Conservation (phyloP, 2,888 invertebrate genomes). For the Caenorhabditis wallacei region DNA sequence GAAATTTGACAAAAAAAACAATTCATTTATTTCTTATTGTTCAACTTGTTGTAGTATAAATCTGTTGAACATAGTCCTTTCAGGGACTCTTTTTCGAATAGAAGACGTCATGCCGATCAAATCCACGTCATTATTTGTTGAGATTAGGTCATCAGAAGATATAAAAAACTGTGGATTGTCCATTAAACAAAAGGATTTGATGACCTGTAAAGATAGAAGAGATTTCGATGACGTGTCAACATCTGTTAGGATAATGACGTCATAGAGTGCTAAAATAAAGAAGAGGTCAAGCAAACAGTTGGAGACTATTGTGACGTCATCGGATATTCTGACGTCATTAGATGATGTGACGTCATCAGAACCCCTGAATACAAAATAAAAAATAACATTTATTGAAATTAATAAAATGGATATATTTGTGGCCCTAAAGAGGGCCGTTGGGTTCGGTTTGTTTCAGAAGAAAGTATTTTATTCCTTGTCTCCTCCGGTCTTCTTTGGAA, state of each 20-base stretch:
- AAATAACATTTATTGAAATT: not conserved
- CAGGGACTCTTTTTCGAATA: too few relatives aligned
- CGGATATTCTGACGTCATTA: too few relatives aligned
- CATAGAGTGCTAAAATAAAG: not conserved
- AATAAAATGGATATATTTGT: constrained; percentile 51
- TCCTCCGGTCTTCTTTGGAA: constrained; percentile 82
- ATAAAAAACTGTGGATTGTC: too few relatives aligned
- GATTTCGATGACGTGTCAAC: too few relatives aligned
- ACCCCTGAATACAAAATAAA: not conserved
- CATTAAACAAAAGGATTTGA: not conserved
- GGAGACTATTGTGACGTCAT: constrained; percentile 13
- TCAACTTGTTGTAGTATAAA: too few relatives aligned
- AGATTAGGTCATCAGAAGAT: too few relatives aligned
- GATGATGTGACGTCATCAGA: constrained; percentile 6
- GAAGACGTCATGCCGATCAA: not conserved
- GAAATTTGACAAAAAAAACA: too few relatives aligned
- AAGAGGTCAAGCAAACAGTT: constrained; percentile 14
- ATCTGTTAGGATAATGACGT: not conserved
- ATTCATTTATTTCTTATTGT: too few relatives aligned
- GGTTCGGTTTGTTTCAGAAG: constrained; percentile 65
- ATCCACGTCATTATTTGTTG: not conserved
- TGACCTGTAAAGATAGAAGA: not conserved
- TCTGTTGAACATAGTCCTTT: too few relatives aligned
- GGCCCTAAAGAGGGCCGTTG: constrained; percentile 80
- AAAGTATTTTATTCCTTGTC: constrained; percentile 65